Percentiles rank a stretch among this genome's conserved stretches.
Evolutionary conservation across 2,888 invertebrate genomes (phyloP).

Genomic region (Tachina grossa): DNA sequence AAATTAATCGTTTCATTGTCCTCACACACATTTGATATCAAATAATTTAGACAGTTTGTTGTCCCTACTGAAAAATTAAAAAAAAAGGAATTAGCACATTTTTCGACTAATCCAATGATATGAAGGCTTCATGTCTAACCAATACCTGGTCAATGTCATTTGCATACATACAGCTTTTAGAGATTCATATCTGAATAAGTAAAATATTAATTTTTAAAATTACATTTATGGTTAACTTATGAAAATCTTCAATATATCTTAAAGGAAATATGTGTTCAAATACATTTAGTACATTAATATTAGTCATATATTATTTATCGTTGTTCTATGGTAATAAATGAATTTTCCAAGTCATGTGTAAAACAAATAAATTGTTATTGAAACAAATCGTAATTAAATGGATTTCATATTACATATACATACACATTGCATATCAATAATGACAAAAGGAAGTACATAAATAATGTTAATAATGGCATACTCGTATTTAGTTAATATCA

Average conservation of each 20-base stretch:
- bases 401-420: not conserved
- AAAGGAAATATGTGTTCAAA: not conserved
- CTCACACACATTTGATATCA: no score
- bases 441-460: conserved; percentile 23
- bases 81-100: no score
- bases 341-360: conserved; percentile 16
- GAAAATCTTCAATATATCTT: conserved; percentile 1
- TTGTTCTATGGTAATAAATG: not conserved
- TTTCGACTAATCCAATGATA: no score
- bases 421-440: not conserved
- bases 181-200: not conserved
- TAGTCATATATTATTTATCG: not conserved
- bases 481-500: conserved; percentile 2
- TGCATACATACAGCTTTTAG: not conserved
- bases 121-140: no score
- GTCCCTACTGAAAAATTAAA: no score
- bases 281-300: not conserved
- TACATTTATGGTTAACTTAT: conserved; percentile 8
- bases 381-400: not conserved
- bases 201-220: conserved; percentile 1
- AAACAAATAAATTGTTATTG: conserved; percentile 3
- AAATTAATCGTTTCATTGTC: no score
- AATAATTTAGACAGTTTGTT: no score
- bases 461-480: conserved; percentile 13
- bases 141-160: not conserved